These are phyloP conservation scores for Trachymyrmex cornetzi DNA, from an alignment of 1,140 invertebrate genomes.

Conservation along the genomic window DNA sequence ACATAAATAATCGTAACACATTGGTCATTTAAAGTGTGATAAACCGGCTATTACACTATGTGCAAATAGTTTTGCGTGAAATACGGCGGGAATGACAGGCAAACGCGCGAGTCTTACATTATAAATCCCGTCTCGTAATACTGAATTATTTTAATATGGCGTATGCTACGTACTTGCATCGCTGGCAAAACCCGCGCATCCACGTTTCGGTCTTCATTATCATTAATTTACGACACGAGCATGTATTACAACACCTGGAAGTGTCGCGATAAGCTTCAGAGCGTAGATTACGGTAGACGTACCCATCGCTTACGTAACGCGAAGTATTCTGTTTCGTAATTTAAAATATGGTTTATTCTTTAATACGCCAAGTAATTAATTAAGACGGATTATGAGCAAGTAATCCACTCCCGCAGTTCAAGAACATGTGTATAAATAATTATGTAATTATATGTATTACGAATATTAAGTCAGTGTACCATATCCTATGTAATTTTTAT, in stretches of 20 bases:
- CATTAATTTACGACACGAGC: constrained; percentile 65
- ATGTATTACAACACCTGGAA: constrained; percentile 57
- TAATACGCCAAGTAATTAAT: constrained; percentile 33
- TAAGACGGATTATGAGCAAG: constrained; percentile 4
- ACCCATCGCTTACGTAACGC: constrained; percentile 61
- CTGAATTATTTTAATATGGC: constrained; percentile 52
- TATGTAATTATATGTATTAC: neutral
- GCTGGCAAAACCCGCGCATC: constrained; percentile 18
- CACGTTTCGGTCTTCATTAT: constrained; percentile 63
- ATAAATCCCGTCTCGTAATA: constrained; percentile 27
- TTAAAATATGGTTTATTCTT: constrained; percentile 23
- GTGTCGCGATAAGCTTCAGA: constrained; percentile 63
- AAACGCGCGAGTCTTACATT: constrained; percentile 23
- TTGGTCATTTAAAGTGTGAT: constrained; percentile 37
- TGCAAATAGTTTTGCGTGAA: constrained; percentile 50
- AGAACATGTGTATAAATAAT: neutral
- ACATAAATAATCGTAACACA: constrained; percentile 45
- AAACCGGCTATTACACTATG: constrained; percentile 26
- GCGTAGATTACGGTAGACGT: constrained; percentile 57
- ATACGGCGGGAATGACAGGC: constrained; percentile 35
- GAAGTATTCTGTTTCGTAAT: constrained; percentile 4
- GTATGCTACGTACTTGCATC: neutral
- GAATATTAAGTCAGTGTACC: neutral
- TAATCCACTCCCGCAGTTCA: neutral
- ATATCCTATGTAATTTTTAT: neutral